A percentile compares a stretch with the other conserved stretches of the same genome.
These are phyloP conservation scores for Volucella zonaria DNA, from an alignment of 2,888 invertebrate species.

Conservation along the genomic window DNA sequence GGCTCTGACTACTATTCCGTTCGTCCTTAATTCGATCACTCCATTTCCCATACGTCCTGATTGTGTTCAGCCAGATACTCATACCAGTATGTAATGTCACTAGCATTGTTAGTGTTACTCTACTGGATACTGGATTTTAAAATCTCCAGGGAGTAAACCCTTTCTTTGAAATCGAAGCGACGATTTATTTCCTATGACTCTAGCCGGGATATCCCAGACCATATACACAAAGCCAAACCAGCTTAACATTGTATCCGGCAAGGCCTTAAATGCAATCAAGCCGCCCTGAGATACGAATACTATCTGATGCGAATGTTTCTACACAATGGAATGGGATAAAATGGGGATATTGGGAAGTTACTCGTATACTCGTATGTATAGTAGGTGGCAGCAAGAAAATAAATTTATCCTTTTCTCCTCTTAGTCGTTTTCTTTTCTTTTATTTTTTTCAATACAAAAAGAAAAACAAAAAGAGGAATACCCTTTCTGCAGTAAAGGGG, in stretches of 20 bases:
- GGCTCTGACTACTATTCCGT: constrained; percentile 1
- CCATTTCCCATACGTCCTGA: background rate
- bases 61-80: constrained; percentile 1
- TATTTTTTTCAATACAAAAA: background rate
- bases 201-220: constrained; percentile 21
- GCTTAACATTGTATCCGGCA: constrained; percentile 33
- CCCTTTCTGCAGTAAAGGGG: background rate
- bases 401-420: constrained; percentile 27
- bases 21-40: background rate
- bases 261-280: constrained; percentile 32
- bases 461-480: background rate
- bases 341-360: constrained; percentile 34
- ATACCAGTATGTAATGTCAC: constrained; percentile 30
- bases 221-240: constrained; percentile 24
- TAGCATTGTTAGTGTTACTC: constrained; percentile 24
- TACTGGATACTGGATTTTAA: constrained; percentile 40
- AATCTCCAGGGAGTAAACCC: constrained; percentile 46
- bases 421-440: too few species aligned
- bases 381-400: constrained; percentile 40
- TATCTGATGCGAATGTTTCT: too few species aligned
- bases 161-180: constrained; percentile 23
- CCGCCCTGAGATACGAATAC: constrained; percentile 2
- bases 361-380: too few species aligned
- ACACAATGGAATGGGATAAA: background rate
- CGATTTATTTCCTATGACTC: constrained; percentile 52